Percentiles rank a stretch among this genome's conserved stretches.
Conservation (phyloP, 37 sponge, comb jelly and placozoan species). For the Chondrosia reniformis region DNA sequence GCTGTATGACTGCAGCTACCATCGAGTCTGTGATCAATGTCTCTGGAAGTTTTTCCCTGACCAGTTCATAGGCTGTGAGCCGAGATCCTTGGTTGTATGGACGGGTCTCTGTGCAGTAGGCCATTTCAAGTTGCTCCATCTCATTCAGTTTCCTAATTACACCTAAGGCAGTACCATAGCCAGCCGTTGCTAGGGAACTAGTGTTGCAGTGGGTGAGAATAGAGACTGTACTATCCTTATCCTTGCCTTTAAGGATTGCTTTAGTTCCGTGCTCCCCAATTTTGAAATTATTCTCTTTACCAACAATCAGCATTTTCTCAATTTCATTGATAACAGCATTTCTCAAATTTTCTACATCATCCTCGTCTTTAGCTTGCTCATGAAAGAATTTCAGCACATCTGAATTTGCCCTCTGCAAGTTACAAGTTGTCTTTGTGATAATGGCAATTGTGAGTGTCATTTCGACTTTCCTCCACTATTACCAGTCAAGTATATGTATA, state of each 20-base stretch:
- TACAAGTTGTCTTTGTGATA: conserved; percentile 78
- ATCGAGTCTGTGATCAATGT: conserved; percentile 74
- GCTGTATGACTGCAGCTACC: conserved; percentile 50
- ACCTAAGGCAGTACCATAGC: conserved; percentile 83
- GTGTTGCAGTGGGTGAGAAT: conserved; percentile 86
- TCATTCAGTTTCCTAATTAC: conserved; percentile 56
- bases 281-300: conserved; percentile 31
- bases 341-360: background rate
- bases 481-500: too few species aligned
- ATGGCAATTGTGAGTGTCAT: too few species aligned
- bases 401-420: conserved; percentile 44
- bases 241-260: conserved; percentile 17
- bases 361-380: background rate
- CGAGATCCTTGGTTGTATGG: conserved; percentile 84
- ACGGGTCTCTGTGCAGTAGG: conserved; percentile 79
- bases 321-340: conserved; percentile 30
- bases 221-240: background rate
- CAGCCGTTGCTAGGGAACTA: conserved; percentile 74
- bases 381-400: background rate
- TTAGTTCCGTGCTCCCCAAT: conserved; percentile 67
- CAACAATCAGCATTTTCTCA: conserved; percentile 52
- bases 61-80: conserved; percentile 78
- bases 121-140: conserved; percentile 35
- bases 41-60: conserved; percentile 54
- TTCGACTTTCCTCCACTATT: too few species aligned